phyloP scores from a whole-genome alignment of 2,797 vertebrate genomes.

The Sebastes umbrosus region DNA sequence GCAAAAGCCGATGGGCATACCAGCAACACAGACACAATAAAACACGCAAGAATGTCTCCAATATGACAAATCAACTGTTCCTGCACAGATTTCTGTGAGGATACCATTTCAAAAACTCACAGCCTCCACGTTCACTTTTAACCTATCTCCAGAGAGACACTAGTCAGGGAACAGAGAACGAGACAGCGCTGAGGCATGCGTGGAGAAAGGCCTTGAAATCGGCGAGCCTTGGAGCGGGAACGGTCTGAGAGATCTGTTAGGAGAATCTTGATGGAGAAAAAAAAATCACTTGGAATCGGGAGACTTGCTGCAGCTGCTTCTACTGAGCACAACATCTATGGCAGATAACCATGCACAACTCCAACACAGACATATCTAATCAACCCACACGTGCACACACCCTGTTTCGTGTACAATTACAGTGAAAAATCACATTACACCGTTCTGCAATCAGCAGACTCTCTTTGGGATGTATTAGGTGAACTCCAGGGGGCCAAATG shows the following conservation, averaged over 20 bases:
- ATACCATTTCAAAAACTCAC: conserved; percentile 4
- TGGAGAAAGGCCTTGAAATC: conserved; percentile 59
- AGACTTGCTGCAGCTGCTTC: conserved; percentile 40
- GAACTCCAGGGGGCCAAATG: conserved; percentile 11
- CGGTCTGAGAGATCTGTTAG: conserved; percentile 29
- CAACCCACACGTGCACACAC: conserved; percentile 14
- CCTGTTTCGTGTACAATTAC: conserved; percentile 6
- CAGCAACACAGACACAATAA: not conserved
- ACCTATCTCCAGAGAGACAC: conserved; percentile 20
- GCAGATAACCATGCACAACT: not conserved
- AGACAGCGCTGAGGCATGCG: conserved; percentile 41
- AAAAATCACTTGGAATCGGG: not conserved
- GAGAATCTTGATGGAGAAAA: not conserved
- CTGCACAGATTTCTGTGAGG: not conserved
- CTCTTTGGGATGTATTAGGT: conserved; percentile 31
- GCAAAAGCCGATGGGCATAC: not conserved
- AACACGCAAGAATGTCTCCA: not conserved
- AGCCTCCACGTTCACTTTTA: conserved; percentile 9
- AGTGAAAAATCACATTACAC: not conserved
- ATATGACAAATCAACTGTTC: not conserved
- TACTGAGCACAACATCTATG: not conserved
- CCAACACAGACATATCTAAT: not conserved
- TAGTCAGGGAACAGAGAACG: conserved; percentile 7
- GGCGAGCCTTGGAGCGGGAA: conserved; percentile 18
- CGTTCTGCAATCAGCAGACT: conserved; percentile 2